These are phyloP conservation scores for Eutrigla gurnardus DNA, from an alignment of 2,797 vertebrate genomes.

Conservation along the genomic window DNA sequence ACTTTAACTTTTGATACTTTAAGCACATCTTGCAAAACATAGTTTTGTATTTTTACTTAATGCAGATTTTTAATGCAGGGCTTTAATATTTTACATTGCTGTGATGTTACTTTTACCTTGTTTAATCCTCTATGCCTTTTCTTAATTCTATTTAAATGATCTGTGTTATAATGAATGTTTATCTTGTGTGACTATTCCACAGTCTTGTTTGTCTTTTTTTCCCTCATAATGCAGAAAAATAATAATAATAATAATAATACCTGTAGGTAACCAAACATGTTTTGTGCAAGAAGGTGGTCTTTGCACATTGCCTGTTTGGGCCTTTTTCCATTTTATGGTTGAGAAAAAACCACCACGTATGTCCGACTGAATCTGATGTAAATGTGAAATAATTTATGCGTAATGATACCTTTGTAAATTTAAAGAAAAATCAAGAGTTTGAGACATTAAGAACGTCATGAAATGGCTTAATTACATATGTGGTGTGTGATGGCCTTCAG, in stretches of 20 bases:
- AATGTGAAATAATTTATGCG: background rate
- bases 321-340: background rate
- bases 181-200: background rate
- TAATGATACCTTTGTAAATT: background rate
- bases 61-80: background rate
- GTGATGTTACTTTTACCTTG: background rate
- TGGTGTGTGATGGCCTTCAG: conserved; percentile 25
- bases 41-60: background rate
- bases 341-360: background rate
- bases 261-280: background rate
- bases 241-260: too few species aligned
- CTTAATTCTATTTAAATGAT: background rate
- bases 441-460: background rate
- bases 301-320: background rate
- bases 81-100: background rate
- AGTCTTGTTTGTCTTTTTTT: background rate
- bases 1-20: background rate
- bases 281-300: background rate
- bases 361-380: background rate
- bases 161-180: background rate
- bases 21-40: background rate
- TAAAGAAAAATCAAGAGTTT: background rate
- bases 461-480: conserved; percentile 5
- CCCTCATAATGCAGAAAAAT: too few species aligned
- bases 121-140: background rate